phyloP scores from a whole-genome alignment of 2,797 vertebrate species.

The Aeoliscus strigatus region DNA sequence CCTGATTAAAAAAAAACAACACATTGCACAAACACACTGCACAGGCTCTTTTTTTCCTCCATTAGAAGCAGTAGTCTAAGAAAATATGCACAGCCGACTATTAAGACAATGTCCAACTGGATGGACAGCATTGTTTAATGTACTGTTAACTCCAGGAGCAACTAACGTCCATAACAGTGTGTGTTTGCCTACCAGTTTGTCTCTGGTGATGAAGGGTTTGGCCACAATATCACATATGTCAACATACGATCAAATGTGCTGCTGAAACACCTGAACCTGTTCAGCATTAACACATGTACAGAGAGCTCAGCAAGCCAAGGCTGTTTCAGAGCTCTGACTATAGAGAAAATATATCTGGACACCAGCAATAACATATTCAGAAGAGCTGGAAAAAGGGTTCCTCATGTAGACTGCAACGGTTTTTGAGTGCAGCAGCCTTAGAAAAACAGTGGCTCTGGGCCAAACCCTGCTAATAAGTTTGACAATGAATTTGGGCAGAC shows the following conservation, averaged over 20 bases:
- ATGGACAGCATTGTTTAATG: slow-evolving; percentile 44
- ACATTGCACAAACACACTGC: no score
- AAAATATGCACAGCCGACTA: slow-evolving; percentile 31
- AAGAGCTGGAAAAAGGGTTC: slow-evolving; percentile 58
- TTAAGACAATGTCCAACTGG: slow-evolving; percentile 31
- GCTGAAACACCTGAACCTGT: slow-evolving; percentile 64
- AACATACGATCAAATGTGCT: slow-evolving; percentile 65
- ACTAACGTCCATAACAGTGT: slow-evolving; percentile 50
- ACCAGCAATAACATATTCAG: slow-evolving; percentile 67
- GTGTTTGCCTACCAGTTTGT: slow-evolving; percentile 32
- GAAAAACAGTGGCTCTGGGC: slow-evolving; percentile 66
- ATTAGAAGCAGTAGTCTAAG: slow-evolving; percentile 12
- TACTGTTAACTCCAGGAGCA: slow-evolving; percentile 31
- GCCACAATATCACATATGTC: slow-evolving; percentile 59
- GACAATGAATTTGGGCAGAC: slow-evolving; percentile 55
- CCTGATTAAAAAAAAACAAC: no score
- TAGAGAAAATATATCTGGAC: slow-evolving; percentile 67
- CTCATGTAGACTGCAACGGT: slow-evolving; percentile 55
- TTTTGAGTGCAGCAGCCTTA: slow-evolving; percentile 60
- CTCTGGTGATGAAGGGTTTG: slow-evolving; percentile 41
- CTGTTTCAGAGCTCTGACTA: slow-evolving; percentile 48
- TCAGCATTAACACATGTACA: slow-evolving; percentile 65
- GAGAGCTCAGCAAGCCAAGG: slow-evolving; percentile 51
- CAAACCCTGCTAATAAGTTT: slow-evolving; percentile 57
- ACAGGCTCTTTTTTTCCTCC: no score